These are phyloP conservation scores for Xenopus tropicalis DNA, from an alignment of 2,113 vertebrate genomes.

Conservation along the genomic window DNA sequence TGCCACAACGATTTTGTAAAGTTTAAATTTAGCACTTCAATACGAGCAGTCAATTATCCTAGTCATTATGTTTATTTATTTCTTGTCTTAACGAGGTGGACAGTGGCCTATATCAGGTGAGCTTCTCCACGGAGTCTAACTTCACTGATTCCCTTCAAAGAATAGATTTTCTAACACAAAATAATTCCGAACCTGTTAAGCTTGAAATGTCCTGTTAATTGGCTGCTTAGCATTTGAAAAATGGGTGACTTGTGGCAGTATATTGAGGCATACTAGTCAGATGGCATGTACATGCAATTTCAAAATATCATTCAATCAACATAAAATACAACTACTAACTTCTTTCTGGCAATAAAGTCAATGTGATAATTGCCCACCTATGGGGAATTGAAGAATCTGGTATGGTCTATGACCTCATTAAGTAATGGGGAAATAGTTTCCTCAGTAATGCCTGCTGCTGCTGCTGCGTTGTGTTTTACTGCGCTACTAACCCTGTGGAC, in stretches of 20 bases:
- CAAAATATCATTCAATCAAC: conserved; percentile 44
- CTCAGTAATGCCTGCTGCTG: not conserved
- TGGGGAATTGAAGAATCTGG: conserved; percentile 14
- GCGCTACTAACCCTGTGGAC: not conserved
- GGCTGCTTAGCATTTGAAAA: conserved; percentile 49
- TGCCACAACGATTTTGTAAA: conserved; percentile 9
- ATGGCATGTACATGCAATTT: conserved; percentile 37
- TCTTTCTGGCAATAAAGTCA: conserved; percentile 13
- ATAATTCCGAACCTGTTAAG: conserved; percentile 1
- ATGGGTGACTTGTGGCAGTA: conserved; percentile 22
- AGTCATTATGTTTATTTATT: conserved; percentile 22
- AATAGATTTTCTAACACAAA: conserved; percentile 1
- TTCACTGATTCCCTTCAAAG: not conserved
- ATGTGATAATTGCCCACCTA: conserved; percentile 30
- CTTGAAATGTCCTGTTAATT: conserved; percentile 40
- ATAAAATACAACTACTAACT: conserved; percentile 37
- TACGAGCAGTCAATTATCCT: conserved; percentile 4
- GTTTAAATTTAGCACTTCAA: conserved; percentile 14
- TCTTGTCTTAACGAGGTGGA: conserved; percentile 9
- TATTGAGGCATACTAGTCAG: conserved; percentile 14
- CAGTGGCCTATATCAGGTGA: not conserved
- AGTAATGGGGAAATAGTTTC: conserved; percentile 10
- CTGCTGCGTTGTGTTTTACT: conserved; percentile 4
- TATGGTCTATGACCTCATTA: conserved; percentile 24
- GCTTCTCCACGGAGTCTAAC: not conserved